Percentiles rank a stretch among this genome's conserved stretches.
phyloP scores from a whole-genome alignment of 1,140 invertebrate genomes.

The Cydia pomonella region DNA sequence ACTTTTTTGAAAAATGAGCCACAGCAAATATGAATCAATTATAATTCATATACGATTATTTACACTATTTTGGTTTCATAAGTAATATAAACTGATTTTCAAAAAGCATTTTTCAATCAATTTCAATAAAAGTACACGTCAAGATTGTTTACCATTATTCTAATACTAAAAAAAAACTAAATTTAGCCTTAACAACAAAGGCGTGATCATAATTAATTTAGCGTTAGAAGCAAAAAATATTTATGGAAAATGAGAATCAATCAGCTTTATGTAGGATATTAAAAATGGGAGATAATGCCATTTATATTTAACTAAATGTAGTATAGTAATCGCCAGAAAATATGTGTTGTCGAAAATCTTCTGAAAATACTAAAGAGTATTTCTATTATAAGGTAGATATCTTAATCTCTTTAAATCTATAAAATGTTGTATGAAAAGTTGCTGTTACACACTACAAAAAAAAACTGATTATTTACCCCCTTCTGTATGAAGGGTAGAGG shows the following conservation, averaged over 20 bases:
- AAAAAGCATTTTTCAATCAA: too few relatives aligned
- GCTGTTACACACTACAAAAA: slow-evolving; percentile 6
- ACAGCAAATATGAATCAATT: too few relatives aligned
- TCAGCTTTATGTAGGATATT: slow-evolving; percentile 31
- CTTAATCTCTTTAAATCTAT: slow-evolving; percentile 28
- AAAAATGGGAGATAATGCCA: slow-evolving; percentile 24
- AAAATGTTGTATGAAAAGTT: slow-evolving; percentile 9
- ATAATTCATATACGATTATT: too few relatives aligned
- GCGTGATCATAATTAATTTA: slow-evolving; percentile 15
- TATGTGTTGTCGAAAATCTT: slow-evolving; percentile 34
- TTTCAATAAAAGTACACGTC: too few relatives aligned
- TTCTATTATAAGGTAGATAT: slow-evolving; percentile 24
- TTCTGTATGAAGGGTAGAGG: too few relatives aligned
- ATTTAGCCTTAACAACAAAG: slow-evolving; percentile 7
- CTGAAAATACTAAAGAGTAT: slow-evolving; percentile 29
- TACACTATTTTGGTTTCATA: too few relatives aligned
- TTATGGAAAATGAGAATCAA: slow-evolving; percentile 29
- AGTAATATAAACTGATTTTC: too few relatives aligned
- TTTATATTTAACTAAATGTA: slow-evolving; percentile 24
- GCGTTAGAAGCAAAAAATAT: slow-evolving; percentile 12
- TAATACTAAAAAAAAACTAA: too few relatives aligned
- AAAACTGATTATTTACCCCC: too few relatives aligned
- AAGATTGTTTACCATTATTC: too few relatives aligned
- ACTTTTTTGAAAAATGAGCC: too few relatives aligned
- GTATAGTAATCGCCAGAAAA: slow-evolving; percentile 26